A percentile compares a stretch with the other conserved stretches of the same genome.
Evolutionary conservation across 2,888 invertebrate species (phyloP).

Genomic region (Mayetiola destructor): DNA sequence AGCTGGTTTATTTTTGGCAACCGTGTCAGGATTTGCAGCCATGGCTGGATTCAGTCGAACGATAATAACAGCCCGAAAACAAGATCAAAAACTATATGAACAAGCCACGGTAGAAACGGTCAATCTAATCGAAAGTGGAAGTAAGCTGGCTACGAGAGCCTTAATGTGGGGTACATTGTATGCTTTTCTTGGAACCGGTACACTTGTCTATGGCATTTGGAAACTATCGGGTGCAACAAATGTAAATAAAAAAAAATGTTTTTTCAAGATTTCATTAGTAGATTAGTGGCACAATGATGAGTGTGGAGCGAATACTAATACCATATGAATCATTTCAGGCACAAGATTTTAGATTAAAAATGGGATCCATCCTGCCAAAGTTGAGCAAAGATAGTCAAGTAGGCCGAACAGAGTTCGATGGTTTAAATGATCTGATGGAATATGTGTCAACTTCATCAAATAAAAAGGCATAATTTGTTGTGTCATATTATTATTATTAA

Average conservation of each 20-base stretch:
- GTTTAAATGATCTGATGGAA: conserved; percentile 66
- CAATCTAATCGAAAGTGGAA: conserved; percentile 60
- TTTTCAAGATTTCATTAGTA: not conserved
- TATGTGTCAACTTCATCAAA: conserved; percentile 60
- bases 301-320: not conserved
- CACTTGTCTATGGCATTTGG: conserved; percentile 72
- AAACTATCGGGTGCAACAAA: conserved; percentile 74
- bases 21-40: conserved; percentile 52
- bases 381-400: conserved; percentile 65
- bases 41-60: conserved; percentile 70
- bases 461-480: no score
- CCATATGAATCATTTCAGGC: conserved; percentile 38
- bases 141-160: conserved; percentile 65
- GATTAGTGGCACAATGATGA: not conserved
- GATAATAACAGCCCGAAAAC: conserved; percentile 58
- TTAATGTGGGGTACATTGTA: conserved; percentile 78
- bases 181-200: conserved; percentile 70
- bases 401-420: conserved; percentile 75
- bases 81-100: conserved; percentile 63
- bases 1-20: conserved; percentile 32
- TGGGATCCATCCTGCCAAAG: conserved; percentile 60
- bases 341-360: conserved; percentile 66
- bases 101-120: conserved; percentile 50
- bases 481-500: no score
- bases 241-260: conserved; percentile 39